Evolutionary conservation across 2,113 vertebrate species (phyloP), one percentile per base, ranked within the genome.

Genomic region (Saimiri boliviensis): DNA sequence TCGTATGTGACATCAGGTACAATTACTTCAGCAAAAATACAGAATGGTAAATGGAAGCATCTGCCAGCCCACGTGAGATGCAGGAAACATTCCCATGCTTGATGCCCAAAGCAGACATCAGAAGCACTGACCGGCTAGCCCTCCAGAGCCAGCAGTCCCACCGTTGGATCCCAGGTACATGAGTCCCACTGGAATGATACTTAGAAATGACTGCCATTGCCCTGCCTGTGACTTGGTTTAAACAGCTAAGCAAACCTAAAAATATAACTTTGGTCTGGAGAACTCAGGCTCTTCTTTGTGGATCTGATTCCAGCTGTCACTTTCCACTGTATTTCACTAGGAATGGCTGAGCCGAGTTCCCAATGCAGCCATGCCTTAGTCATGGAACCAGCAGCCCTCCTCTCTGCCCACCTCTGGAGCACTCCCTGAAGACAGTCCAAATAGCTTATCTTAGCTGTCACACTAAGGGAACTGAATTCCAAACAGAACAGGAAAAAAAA

Each of bases 191-290:
- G 86, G 68, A 94, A n/a, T 66, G 94, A 84, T 79, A 93, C 80
- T 20, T 83, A 90, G 86, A 35, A 97, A 96, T 95, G 94, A 93
- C 97, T 91, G 86, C n/a, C 93, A 97, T 92, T 98, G 97, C 86
- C 86, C 92, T 95, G 94, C 93, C 95, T 96, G 87, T 93, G 70
- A 95, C 54, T 95, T 97, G 83, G 93, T 96, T 98, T 96, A 96
- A 97, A 96, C 30, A 96, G 93, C 79, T 91, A 77, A 92, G 52
- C 35, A 91, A 95, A 97, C 77, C 95, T 96, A 85, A 98, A 98
- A 98, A 87, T 63, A 97, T 92, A 71, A 92, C 63, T 87, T 88
- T 54, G 37, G 35, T 54, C 32, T 95, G 71, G 35, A 94, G 52
- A 52, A 88, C 13, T 79, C 42, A 66, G 30, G 89, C 52, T 95